Percentiles rank a stretch among this genome's conserved stretches.
Evolutionary conservation across 2,888 invertebrate species (phyloP).

Genomic region (Philonicus albiceps): DNA sequence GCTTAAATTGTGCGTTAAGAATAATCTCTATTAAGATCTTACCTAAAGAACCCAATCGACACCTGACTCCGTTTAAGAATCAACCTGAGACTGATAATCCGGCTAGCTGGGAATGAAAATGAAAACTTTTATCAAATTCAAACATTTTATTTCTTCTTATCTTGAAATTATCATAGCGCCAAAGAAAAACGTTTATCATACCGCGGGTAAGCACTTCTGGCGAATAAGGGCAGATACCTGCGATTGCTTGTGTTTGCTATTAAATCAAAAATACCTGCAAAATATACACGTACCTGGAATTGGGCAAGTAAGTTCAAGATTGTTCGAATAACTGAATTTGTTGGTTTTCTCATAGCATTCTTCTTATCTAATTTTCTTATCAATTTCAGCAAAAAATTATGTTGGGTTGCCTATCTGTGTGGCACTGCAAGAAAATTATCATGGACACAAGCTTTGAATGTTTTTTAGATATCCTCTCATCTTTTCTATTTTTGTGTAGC

Average conservation of each 20-base stretch:
- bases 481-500: too few relatives aligned
- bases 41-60: not conserved
- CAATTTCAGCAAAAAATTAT: not conserved
- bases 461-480: too few relatives aligned
- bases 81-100: slow-evolving; percentile 5
- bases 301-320: too few relatives aligned
- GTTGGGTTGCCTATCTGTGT: not conserved
- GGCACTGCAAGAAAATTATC: not conserved
- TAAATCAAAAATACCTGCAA: not conserved
- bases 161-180: not conserved
- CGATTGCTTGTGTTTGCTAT: not conserved
- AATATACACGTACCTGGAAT: not conserved
- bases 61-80: slow-evolving; percentile 18
- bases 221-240: not conserved
- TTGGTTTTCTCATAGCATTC: not conserved
- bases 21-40: not conserved
- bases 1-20: not conserved
- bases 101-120: not conserved
- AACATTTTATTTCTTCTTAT: not conserved
- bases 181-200: not conserved
- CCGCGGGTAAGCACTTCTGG: not conserved
- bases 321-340: too few relatives aligned
- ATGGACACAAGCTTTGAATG: too few relatives aligned
- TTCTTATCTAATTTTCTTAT: not conserved
- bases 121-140: not conserved